Conservation (phyloP, 64 coral and sea anemone species). For the Stichodactyla helianthus region DNA sequence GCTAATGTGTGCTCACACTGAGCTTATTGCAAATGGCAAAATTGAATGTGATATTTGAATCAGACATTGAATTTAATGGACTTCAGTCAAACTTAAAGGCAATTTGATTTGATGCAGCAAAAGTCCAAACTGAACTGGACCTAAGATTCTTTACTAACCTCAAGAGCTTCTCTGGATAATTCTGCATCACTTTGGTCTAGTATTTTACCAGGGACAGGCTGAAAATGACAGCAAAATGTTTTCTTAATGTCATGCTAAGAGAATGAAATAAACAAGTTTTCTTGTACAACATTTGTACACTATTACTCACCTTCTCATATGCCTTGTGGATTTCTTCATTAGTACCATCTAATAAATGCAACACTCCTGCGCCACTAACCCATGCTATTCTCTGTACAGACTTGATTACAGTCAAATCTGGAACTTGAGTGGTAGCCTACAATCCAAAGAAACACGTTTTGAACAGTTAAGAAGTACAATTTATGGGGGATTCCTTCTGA, state of each 20-base stretch:
- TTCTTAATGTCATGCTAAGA: neutral
- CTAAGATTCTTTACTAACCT: constrained; percentile 47
- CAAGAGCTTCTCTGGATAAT: constrained; percentile 87
- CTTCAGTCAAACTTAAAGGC: no score
- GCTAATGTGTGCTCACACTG: no score
- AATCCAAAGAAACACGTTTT: neutral
- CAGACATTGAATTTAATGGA: no score
- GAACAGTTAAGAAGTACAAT: no score
- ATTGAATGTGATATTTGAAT: no score
- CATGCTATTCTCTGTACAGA: constrained; percentile 83
- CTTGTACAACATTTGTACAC: no score
- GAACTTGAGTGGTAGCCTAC: constrained; percentile 63
- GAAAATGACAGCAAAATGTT: neutral
- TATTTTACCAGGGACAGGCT: constrained; percentile 35
- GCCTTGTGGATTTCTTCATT: constrained; percentile 93
- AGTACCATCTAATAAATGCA: constrained; percentile 67
- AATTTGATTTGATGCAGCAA: no score
- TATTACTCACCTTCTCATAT: constrained; percentile 74
- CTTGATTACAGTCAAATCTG: constrained; percentile 84
- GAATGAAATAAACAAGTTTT: no score
- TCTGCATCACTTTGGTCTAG: constrained; percentile 80
- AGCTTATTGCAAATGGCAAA: no score
- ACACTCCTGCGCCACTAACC: constrained; percentile 75
- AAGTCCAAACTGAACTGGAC: no score
- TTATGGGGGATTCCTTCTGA: no score